Evolutionary conservation across 2,113 vertebrate genomes (phyloP).

Genomic region (Hippocampus barbouri): DNA sequence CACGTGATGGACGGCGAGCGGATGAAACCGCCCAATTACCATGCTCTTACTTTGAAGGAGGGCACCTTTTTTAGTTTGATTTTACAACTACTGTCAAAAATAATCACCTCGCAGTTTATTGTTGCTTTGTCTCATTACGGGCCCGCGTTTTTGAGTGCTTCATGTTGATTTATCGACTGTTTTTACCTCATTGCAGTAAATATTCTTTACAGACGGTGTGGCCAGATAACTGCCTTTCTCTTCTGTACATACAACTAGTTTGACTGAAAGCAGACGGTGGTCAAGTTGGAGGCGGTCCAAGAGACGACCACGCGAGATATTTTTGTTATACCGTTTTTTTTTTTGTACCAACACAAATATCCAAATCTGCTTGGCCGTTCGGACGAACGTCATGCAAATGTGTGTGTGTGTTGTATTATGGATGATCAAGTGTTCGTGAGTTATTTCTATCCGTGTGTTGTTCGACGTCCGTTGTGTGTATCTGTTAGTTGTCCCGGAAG

Average conservation of each 20-base stretch:
- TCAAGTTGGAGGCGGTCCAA: conserved; percentile 18
- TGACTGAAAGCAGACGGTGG: conserved; percentile 20
- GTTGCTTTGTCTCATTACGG: conserved; percentile 3
- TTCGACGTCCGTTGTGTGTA: conserved; percentile 59
- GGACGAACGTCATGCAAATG: conserved; percentile 6
- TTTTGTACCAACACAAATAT: conserved; percentile 64
- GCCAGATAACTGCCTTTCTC: conserved; percentile 64
- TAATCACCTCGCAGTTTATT: background rate
- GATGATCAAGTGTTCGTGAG: conserved; percentile 49
- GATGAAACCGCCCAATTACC: conserved; percentile 7
- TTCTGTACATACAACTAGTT: conserved; percentile 54
- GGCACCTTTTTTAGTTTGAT: background rate
- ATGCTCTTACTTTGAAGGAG: conserved; percentile 7
- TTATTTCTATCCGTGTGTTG: conserved; percentile 35
- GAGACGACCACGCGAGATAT: conserved; percentile 31
- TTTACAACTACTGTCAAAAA: conserved; percentile 8
- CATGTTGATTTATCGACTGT: conserved; percentile 50
- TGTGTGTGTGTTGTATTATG: conserved; percentile 21
- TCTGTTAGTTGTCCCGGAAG: conserved; percentile 63
- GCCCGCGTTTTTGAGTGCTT: conserved; percentile 40
- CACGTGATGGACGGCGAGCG: conserved; percentile 9
- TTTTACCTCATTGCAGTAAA: conserved; percentile 63
- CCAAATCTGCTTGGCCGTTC: conserved; percentile 44
- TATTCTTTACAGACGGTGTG: conserved; percentile 49
- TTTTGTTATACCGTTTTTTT: conserved; percentile 50